phyloP scores from a whole-genome alignment of 2,888 invertebrate species.

The Heliconius cydno region DNA sequence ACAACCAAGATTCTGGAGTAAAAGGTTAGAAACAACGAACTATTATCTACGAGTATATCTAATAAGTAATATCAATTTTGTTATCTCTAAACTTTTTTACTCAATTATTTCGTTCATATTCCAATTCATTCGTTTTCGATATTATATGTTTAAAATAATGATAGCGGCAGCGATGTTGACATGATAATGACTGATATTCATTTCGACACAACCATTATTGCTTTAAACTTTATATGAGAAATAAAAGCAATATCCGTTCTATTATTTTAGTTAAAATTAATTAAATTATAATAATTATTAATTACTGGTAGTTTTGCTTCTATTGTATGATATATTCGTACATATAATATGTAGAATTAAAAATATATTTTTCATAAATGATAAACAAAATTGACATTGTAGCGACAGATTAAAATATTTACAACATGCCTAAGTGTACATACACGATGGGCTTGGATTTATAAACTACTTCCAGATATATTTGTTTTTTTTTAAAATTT shows the following conservation, averaged over 20 bases:
- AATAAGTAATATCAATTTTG: not conserved
- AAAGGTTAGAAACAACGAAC: not conserved
- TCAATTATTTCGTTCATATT: not conserved
- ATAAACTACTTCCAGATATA: too few species aligned
- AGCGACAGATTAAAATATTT: too few species aligned
- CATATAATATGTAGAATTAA: too few species aligned
- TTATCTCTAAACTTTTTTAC: not conserved
- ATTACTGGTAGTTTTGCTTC: too few species aligned
- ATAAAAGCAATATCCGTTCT: too few species aligned
- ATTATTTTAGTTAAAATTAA: too few species aligned
- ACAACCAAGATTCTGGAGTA: not conserved
- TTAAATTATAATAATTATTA: not conserved
- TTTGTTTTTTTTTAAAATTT: too few species aligned
- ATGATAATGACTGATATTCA: constrained; percentile 8
- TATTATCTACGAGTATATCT: not conserved
- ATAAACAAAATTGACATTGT: too few species aligned
- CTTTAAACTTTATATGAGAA: not conserved
- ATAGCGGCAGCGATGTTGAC: constrained; percentile 13
- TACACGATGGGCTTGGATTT: too few species aligned
- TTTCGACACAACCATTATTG: not conserved
- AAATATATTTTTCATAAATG: too few species aligned
- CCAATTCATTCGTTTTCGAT: not conserved
- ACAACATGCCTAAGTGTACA: too few species aligned
- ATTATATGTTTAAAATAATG: not conserved
- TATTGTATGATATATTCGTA: too few species aligned